phyloP scores from a whole-genome alignment of 2,888 invertebrate species.

The Charanyca ferruginea region DNA sequence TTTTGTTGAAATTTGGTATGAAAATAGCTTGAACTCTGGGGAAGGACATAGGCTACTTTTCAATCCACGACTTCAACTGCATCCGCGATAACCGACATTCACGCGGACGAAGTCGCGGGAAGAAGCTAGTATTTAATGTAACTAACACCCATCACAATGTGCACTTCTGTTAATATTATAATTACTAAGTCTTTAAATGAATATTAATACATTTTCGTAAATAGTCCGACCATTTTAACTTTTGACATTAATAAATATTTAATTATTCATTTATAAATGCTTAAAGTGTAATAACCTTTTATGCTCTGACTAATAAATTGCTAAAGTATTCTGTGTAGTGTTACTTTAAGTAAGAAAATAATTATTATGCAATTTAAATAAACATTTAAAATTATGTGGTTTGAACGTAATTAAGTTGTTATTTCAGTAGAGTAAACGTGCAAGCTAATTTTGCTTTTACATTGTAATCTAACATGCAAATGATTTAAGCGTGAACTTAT shows the following conservation, averaged over 20 bases:
- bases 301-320: conserved; percentile 58
- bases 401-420: not conserved
- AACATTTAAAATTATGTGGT: conserved; percentile 16
- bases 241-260: conserved; percentile 75
- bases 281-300: conserved; percentile 67
- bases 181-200: conserved; percentile 36
- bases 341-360: conserved; percentile 12
- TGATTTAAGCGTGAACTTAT: not conserved
- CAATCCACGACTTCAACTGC: too few relatives aligned
- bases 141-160: conserved; percentile 19
- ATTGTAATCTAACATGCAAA: not conserved
- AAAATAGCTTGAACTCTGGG: too few relatives aligned
- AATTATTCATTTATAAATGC: conserved; percentile 61
- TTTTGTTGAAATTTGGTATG: too few relatives aligned
- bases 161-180: conserved; percentile 20
- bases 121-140: not conserved
- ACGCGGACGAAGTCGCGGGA: too few relatives aligned
- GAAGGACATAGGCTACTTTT: too few relatives aligned
- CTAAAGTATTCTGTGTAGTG: conserved; percentile 26
- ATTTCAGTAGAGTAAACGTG: conserved; percentile 7
- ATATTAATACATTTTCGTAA: conserved; percentile 43
- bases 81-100: too few relatives aligned
- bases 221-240: conserved; percentile 67
- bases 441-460: conserved; percentile 15
- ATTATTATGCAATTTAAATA: conserved; percentile 33